A percentile compares a stretch with the other conserved stretches of the same genome.
Evolutionary conservation across 2,888 invertebrate genomes (phyloP).

Genomic region (Athripsodes cinereus): DNA sequence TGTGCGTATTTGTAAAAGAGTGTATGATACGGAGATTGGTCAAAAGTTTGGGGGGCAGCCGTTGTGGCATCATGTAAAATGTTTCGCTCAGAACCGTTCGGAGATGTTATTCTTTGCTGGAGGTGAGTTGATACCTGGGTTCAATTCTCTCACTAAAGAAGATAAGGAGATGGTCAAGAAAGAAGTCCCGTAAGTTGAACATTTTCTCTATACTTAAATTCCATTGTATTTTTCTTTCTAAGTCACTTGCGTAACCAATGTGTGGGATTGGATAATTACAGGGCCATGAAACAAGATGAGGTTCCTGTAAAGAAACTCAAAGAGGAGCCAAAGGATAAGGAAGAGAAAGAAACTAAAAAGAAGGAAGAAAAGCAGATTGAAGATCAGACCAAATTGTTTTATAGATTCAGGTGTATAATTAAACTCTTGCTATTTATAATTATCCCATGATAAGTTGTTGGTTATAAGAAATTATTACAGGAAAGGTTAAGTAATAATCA

Average conservation of each 20-base stretch:
- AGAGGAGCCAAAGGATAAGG: constrained; percentile 51
- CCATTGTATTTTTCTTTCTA: constrained; percentile 2
- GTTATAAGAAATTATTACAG: no score
- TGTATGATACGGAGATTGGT: constrained; percentile 75
- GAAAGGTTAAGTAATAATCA: no score
- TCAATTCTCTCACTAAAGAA: constrained; percentile 59
- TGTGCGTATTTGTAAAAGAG: constrained; percentile 76
- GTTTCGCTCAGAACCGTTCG: constrained; percentile 70
- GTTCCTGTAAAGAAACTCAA: constrained; percentile 66
- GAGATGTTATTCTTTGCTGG: constrained; percentile 67
- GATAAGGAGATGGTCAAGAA: constrained; percentile 60
- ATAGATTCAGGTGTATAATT: constrained; percentile 37
- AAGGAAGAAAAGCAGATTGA: constrained; percentile 55
- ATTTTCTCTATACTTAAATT: constrained; percentile 6
- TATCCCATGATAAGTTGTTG: no score
- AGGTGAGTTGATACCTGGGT: constrained; percentile 74
- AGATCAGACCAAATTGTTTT: constrained; percentile 62
- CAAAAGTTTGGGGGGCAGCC: constrained; percentile 77
- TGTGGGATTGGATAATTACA: constrained; percentile 30
- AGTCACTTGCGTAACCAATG: no score
- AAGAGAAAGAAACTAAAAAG: constrained; percentile 45
- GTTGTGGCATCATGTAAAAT: constrained; percentile 87
- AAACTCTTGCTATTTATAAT: no score
- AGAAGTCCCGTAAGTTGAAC: constrained; percentile 59
- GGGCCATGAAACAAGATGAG: constrained; percentile 46